phyloP scores from a whole-genome alignment of 2,888 invertebrate species.

The Pollenia angustigena region DNA sequence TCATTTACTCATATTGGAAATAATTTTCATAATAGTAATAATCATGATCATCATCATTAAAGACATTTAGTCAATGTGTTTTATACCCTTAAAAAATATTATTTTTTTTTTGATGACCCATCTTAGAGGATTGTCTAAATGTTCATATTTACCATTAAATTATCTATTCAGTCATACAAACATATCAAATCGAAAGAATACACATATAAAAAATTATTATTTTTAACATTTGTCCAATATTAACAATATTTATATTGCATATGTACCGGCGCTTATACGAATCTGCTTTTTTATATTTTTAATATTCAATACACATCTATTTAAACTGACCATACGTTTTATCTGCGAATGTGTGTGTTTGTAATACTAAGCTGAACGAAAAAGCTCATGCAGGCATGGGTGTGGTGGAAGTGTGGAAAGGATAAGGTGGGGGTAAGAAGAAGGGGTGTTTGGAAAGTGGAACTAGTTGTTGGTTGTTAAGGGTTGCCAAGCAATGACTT shows the following conservation, averaged over 20 bases:
- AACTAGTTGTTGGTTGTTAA: constrained; percentile 40
- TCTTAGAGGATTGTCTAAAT: constrained; percentile 65
- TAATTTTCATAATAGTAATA: constrained; percentile 68
- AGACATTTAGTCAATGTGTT: constrained; percentile 71
- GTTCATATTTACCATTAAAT: constrained; percentile 73
- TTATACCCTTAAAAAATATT: constrained; percentile 43
- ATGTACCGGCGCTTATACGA: constrained; percentile 16
- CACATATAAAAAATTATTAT: constrained; percentile 55
- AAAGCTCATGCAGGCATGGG: constrained; percentile 18
- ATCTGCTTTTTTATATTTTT: constrained; percentile 51
- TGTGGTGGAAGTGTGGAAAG: not conserved
- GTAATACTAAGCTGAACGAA: constrained; percentile 42
- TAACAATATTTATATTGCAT: constrained; percentile 54
- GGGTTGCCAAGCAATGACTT: constrained; percentile 68
- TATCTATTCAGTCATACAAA: constrained; percentile 50
- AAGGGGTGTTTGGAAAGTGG: constrained; percentile 11
- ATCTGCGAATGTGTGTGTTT: constrained; percentile 35
- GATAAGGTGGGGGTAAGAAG: not conserved
- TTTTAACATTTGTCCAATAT: constrained; percentile 66
- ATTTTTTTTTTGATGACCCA: constrained; percentile 56
- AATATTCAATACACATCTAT: constrained; percentile 73
- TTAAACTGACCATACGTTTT: constrained; percentile 73
- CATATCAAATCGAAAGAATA: not conserved
- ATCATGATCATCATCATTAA: constrained; percentile 45
- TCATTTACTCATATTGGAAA: constrained; percentile 27